A percentile compares a stretch with the other conserved stretches of the same genome.
phyloP scores from a whole-genome alignment of 2,113 vertebrate species.

The Psilopsiagon aurifrons region DNA sequence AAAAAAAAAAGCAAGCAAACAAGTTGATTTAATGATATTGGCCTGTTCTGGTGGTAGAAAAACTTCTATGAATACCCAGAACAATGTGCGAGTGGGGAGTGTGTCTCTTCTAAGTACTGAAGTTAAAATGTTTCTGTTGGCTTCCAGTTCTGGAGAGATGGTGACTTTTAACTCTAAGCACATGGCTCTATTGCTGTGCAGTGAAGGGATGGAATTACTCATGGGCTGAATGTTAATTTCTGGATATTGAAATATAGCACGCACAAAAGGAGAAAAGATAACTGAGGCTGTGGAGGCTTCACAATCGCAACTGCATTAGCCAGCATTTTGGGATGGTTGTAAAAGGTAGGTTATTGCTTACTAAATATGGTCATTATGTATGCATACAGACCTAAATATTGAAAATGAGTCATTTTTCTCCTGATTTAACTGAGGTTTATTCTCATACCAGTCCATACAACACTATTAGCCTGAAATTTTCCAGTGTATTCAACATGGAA shows the following conservation, averaged over 20 bases:
- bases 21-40: conserved; percentile 13
- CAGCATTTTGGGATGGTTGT: neutral
- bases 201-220: neutral
- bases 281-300: neutral
- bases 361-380: neutral
- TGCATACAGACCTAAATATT: neutral
- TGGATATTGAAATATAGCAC: neutral
- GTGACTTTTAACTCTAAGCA: conserved; percentile 30
- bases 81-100: neutral
- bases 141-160: neutral
- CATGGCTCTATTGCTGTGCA: neutral
- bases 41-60: neutral
- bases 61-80: neutral
- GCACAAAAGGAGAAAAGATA: neutral
- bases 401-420: neutral
- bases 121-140: conserved; percentile 37
- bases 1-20: neutral
- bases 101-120: neutral
- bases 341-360: neutral
- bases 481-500: neutral
- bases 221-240: neutral
- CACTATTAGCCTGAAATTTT: neutral
- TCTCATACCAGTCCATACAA: neutral
- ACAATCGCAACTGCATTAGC: neutral
- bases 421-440: neutral